These are phyloP conservation scores for Apotomis capreana DNA, from an alignment of 2,888 invertebrate genomes.

Conservation along the genomic window DNA sequence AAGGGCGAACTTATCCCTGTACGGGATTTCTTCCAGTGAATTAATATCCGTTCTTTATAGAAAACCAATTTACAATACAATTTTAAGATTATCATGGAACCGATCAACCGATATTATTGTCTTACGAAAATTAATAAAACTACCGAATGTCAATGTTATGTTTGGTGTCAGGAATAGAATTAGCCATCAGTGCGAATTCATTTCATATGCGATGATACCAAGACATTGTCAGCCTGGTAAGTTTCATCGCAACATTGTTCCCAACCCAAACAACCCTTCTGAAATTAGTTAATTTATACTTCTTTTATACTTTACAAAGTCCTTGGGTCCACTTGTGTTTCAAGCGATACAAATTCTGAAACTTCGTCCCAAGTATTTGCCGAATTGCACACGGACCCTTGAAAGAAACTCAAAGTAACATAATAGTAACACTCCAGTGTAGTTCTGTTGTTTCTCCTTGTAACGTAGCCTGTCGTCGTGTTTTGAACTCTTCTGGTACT, in stretches of 20 bases:
- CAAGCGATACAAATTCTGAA: slow-evolving; percentile 16
- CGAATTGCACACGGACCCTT: slow-evolving; percentile 34
- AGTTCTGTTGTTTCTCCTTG: slow-evolving; percentile 10
- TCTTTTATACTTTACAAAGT: not conserved
- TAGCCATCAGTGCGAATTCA: too few species aligned
- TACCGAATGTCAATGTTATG: too few species aligned
- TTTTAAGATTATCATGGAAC: too few species aligned
- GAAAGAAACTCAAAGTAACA: slow-evolving; percentile 34
- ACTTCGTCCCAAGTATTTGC: slow-evolving; percentile 23
- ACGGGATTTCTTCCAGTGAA: too few species aligned
- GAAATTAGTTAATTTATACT: not conserved
- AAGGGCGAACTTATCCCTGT: too few species aligned
- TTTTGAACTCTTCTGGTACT: not conserved
- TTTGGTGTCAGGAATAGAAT: too few species aligned
- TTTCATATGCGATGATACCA: too few species aligned
- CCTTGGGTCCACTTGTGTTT: slow-evolving; percentile 8
- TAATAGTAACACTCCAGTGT: slow-evolving; percentile 19
- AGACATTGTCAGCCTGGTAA: not conserved
- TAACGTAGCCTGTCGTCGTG: not conserved
- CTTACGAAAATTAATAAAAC: too few species aligned
- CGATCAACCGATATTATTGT: too few species aligned
- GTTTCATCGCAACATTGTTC: not conserved
- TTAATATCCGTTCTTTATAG: too few species aligned
- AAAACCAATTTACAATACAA: too few species aligned
- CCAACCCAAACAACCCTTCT: not conserved